These are phyloP conservation scores for Sakesphorus luctuosus DNA, from an alignment of 2,113 vertebrate genomes.

Conservation along the genomic window DNA sequence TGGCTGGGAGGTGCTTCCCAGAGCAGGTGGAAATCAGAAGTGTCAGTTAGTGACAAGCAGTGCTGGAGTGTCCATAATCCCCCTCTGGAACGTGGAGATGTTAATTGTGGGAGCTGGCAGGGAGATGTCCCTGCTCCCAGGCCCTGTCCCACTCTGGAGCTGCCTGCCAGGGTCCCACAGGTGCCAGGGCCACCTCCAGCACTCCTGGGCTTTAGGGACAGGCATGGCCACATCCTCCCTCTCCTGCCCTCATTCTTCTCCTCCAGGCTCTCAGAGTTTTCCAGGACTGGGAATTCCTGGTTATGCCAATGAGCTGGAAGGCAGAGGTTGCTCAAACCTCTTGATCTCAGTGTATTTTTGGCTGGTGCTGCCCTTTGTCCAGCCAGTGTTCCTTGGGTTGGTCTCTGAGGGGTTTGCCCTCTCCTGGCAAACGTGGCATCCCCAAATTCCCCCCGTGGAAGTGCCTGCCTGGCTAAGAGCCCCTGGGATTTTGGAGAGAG, in stretches of 20 bases:
- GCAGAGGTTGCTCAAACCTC: neutral
- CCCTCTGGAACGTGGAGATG: neutral
- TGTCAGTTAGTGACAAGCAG: rapidly evolving
- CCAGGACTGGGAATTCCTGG: neutral
- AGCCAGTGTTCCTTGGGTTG: neutral
- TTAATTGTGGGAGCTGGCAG: neutral
- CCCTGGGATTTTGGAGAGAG: neutral
- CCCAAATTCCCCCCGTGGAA: neutral
- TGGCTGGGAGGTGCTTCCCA: neutral
- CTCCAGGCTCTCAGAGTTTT: neutral
- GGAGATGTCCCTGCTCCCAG: neutral
- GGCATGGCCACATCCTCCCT: neutral
- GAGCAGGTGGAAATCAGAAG: neutral
- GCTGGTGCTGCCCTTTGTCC: neutral
- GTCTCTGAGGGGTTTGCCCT: neutral
- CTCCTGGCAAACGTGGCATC: neutral
- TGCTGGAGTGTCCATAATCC: neutral
- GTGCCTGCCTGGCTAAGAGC: neutral
- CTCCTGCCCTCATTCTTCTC: neutral
- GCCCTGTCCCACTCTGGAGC: neutral
- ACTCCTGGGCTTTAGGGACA: neutral
- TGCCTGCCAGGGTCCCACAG: neutral
- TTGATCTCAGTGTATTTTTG: neutral
- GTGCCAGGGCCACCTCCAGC: neutral
- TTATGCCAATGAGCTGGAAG: neutral